A percentile compares a stretch with the other conserved stretches of the same genome.
phyloP scores from a whole-genome alignment of 2,113 vertebrate genomes.

The Brachionichthys hirsutus region DNA sequence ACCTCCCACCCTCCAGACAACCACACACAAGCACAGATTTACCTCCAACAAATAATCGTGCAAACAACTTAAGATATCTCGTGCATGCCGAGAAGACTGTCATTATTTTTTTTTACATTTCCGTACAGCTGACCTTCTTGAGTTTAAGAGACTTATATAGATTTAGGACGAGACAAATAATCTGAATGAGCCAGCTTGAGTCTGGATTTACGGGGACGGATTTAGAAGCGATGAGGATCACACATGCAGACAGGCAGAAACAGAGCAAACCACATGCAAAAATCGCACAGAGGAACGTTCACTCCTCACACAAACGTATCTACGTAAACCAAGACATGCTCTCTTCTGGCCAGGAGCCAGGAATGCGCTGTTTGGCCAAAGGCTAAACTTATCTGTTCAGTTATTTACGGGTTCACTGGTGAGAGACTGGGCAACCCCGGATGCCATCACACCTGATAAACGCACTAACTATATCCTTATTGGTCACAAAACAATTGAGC shows the following conservation, averaged over 20 bases:
- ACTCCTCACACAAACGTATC: neutral
- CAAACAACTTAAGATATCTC: neutral
- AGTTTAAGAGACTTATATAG: constrained; percentile 34
- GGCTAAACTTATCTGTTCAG: constrained; percentile 45
- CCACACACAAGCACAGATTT: too few relatives aligned
- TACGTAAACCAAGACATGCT: neutral
- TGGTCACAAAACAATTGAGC: constrained; percentile 57
- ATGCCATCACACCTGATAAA: constrained; percentile 50
- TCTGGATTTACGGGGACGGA: constrained; percentile 32
- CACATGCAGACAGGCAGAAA: neutral
- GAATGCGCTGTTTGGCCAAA: constrained; percentile 34
- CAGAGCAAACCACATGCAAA: neutral
- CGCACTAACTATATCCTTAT: constrained; percentile 56
- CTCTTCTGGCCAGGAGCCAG: neutral
- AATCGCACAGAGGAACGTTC: neutral
- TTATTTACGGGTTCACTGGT: constrained; percentile 45
- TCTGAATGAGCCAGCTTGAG: constrained; percentile 36
- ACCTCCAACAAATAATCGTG: neutral
- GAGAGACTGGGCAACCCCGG: constrained; percentile 57
- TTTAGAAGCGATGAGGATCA: constrained; percentile 1
- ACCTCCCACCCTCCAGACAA: neutral
- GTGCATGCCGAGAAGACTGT: neutral
- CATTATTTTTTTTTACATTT: neutral
- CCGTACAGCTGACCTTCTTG: constrained; percentile 12
- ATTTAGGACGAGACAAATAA: constrained; percentile 51